phyloP scores from a whole-genome alignment of 2,888 invertebrate species.

The Omphaloscelis lunosa region DNA sequence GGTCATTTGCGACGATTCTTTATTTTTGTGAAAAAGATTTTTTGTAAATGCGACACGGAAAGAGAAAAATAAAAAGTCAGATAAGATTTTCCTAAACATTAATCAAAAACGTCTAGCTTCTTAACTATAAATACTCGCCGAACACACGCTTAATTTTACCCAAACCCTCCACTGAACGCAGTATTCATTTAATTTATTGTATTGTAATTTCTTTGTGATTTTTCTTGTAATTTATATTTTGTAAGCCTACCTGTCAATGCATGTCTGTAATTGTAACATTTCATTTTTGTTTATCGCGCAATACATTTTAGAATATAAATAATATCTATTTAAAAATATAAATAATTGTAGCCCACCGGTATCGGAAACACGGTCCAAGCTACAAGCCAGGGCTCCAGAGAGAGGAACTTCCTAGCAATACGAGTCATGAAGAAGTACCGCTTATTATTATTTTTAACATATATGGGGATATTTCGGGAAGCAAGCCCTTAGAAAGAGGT shows the following conservation, averaged over 20 bases:
- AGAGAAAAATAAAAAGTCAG: too few species aligned
- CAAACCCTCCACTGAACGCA: not conserved
- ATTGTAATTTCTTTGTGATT: not conserved
- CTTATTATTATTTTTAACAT: not conserved
- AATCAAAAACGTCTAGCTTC: too few species aligned
- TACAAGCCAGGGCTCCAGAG: not conserved
- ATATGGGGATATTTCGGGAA: not conserved
- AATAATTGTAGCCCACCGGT: too few species aligned
- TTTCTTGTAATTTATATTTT: not conserved
- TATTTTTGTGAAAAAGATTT: too few species aligned
- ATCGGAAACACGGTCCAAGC: not conserved
- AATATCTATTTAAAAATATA: too few species aligned
- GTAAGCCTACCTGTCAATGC: not conserved
- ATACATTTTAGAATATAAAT: too few species aligned
- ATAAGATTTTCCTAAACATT: too few species aligned
- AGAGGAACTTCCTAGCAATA: not conserved
- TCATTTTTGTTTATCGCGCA: too few species aligned
- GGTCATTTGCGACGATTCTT: too few species aligned
- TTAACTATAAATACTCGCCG: not conserved
- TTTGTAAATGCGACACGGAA: too few species aligned
- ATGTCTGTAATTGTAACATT: not conserved
- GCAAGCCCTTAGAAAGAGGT: not conserved
- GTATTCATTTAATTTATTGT: not conserved
- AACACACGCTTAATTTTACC: not conserved
- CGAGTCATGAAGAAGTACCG: not conserved